phyloP scores from a whole-genome alignment of 2,113 vertebrate genomes.

The Mustela lutreola region DNA sequence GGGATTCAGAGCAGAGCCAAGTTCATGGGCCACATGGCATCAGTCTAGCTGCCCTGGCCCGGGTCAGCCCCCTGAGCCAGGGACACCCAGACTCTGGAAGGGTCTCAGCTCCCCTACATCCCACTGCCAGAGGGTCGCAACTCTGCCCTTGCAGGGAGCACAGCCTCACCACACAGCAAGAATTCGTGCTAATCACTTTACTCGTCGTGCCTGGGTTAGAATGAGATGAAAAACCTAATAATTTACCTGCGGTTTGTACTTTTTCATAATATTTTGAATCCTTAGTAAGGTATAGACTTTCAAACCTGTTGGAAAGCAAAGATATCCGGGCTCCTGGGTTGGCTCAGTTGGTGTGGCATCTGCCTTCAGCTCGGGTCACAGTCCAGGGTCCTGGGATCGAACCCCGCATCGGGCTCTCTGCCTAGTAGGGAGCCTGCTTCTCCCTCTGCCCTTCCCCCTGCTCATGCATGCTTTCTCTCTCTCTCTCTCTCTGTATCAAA shows the following conservation, averaged over 20 bases:
- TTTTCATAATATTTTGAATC: background rate
- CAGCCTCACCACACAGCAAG: background rate
- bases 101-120: background rate
- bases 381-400: background rate
- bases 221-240: background rate
- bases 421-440: background rate
- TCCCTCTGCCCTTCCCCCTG: background rate
- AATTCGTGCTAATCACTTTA: background rate
- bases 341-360: background rate
- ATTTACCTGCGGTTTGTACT: background rate
- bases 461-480: background rate
- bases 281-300: slow-evolving; percentile 20
- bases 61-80: background rate
- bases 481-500: background rate
- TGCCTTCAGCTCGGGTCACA: background rate
- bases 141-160: fast-evolving
- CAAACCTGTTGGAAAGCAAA: background rate
- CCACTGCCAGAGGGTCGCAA: too few relatives aligned
- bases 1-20: background rate
- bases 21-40: background rate
- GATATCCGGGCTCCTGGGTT: background rate
- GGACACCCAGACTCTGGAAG: background rate
- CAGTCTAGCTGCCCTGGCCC: background rate
- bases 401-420: background rate
- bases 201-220: background rate